Evolutionary conservation across 2,113 vertebrate genomes (phyloP).

Genomic region (Capra hircus): DNA sequence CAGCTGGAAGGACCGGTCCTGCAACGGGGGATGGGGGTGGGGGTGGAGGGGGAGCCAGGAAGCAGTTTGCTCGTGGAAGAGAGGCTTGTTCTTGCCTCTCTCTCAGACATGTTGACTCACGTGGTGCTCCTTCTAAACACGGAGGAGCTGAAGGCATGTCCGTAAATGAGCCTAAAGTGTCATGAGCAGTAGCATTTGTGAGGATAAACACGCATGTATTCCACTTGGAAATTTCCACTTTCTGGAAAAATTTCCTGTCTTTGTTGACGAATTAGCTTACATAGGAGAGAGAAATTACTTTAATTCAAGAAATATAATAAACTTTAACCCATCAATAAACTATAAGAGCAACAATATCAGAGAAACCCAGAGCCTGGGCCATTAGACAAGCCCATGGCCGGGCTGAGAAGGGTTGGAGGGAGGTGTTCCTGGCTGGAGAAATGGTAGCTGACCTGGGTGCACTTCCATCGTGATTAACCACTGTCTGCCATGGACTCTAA

Average conservation of each 20-base stretch:
- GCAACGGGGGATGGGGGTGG: not conserved
- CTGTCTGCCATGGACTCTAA: not conserved
- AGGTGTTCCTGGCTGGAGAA: fast-evolving
- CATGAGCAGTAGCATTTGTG: fast-evolving
- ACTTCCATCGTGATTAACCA: not conserved
- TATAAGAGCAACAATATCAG: not conserved
- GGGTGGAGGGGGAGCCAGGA: not conserved
- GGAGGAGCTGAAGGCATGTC: no score
- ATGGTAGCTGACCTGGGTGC: not conserved
- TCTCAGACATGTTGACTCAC: not conserved
- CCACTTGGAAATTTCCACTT: not conserved
- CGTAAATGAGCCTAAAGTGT: fast-evolving
- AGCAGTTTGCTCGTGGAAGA: not conserved
- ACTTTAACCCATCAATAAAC: not conserved
- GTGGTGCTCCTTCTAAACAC: not conserved
- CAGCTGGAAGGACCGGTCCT: not conserved
- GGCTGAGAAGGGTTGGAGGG: not conserved
- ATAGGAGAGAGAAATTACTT: not conserved
- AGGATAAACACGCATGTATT: not conserved
- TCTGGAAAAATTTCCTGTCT: not conserved
- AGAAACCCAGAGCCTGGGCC: no score
- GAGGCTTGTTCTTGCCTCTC: not conserved
- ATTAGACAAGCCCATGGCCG: fast-evolving
- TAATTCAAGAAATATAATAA: not conserved
- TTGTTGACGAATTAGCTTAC: not conserved